A percentile compares a stretch with the other conserved stretches of the same genome.
Conservation (phyloP, 2,888 invertebrate species). For the Zygothrica quintamaculata region DNA sequence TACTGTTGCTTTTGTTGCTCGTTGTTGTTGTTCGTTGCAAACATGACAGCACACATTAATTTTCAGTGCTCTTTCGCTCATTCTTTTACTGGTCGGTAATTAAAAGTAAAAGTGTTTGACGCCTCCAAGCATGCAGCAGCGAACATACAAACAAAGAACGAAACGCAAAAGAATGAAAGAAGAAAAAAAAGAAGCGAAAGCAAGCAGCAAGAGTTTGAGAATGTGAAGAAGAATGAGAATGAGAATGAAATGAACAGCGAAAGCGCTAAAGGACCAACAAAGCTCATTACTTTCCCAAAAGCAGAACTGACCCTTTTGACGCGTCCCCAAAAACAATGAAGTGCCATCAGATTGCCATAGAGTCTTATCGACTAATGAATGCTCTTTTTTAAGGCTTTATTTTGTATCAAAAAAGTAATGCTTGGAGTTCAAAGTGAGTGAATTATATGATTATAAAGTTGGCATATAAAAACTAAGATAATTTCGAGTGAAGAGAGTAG, state of each 20-base stretch:
- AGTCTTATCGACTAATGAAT: constrained; percentile 40
- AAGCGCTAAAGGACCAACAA: constrained; percentile 25
- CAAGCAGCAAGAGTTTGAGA: no score
- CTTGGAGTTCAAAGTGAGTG: no score
- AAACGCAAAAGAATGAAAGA: not conserved
- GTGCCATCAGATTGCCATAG: constrained; percentile 17
- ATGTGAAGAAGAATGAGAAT: constrained; percentile 10
- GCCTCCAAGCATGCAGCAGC: constrained; percentile 42
- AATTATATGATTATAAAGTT: no score
- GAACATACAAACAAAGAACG: constrained; percentile 31
- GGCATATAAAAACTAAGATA: no score
- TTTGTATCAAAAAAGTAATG: no score
- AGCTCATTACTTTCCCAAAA: constrained; percentile 43
- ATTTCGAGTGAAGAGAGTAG: no score
- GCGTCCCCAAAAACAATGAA: constrained; percentile 36
- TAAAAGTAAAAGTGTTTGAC: constrained; percentile 79
- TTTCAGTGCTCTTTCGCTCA: constrained; percentile 31
- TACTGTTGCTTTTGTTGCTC: constrained; percentile 32
- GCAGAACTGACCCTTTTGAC: constrained; percentile 54
- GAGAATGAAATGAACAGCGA: constrained; percentile 1
- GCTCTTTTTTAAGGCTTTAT: constrained; percentile 17
- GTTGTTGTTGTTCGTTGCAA: constrained; percentile 43
- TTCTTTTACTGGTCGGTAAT: constrained; percentile 61
- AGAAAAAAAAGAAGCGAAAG: constrained; percentile 4
- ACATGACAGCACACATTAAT: constrained; percentile 79